Base-by-base conservation (phyloP, 1,140 invertebrate species). In the Bursaphelenchus mucronatus region DNA sequence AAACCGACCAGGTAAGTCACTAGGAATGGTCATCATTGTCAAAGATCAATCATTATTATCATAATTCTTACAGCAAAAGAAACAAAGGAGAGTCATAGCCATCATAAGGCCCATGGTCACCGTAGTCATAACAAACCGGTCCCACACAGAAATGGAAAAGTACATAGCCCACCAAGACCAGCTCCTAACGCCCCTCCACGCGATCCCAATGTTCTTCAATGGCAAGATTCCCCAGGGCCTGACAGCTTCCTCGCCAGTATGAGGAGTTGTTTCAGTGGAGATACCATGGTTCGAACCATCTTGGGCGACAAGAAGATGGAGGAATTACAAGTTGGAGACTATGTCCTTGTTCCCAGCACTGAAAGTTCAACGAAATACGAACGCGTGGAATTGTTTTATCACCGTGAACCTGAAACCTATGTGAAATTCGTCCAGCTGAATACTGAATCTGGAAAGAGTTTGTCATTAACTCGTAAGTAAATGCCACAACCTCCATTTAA, bases 331-430 rank as follows among this genome's bases (percentile, higher is more conserved):
- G 58, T 63, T 21, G 63, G 50, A n/a, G 63, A 64, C 53, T n/a
- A 67, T 56, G 71, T 76, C 2, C 47, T 74, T 10, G 73, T 74
- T 5, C 73, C 73, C 10, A 70, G 74, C 19, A 67, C 69, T 43
- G 50, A 49, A 40, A 63, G 61, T 41, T 45, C 57, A 10, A 44
- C 65, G 11, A 69, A 70, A 62, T 74, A 70, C 61, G 73, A 74
- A 63, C 70, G 70, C 19, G 70, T 74, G 17, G 73, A 76, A 51
- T 58, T 74, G 66, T 74, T 74, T 41, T 74, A 74, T 49, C 73
- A 74, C 50, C 63, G 69, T 39, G 68, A 74, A 40, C 73, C 74
- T 15, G 61, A 74, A 40, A 70, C 67, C 11, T 17, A 15, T 41
- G 63, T 50, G 8, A 43, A 61, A 43, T 74, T 74, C 41, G 17